A percentile compares a stretch with the other conserved stretches of the same genome.
phyloP scores from a whole-genome alignment of 2,888 invertebrate species.

The Eupithecia vulgata region DNA sequence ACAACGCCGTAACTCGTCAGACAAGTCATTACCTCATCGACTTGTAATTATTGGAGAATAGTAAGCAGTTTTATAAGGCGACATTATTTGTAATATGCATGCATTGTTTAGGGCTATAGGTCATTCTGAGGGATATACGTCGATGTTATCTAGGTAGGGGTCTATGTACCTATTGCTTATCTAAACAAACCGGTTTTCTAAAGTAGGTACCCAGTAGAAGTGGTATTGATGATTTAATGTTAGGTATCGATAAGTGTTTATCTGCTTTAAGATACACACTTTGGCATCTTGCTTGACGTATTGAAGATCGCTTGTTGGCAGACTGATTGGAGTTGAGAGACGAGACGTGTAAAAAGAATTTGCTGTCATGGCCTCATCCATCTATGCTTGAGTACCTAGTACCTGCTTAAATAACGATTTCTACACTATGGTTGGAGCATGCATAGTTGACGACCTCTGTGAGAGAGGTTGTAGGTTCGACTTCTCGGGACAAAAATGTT shows the following conservation, averaged over 20 bases:
- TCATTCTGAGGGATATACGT: background rate
- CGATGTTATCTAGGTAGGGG: background rate
- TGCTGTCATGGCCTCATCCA: too few species aligned
- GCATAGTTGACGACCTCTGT: too few species aligned
- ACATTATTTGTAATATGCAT: background rate
- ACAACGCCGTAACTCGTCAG: background rate
- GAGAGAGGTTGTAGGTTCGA: too few species aligned
- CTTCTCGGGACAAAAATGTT: too few species aligned
- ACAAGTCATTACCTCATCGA: slow-evolving; percentile 14
- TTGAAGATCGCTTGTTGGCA: background rate
- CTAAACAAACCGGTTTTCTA: background rate
- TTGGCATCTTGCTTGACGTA: background rate
- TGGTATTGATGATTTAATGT: background rate
- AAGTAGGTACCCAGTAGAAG: background rate
- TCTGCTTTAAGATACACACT: background rate
- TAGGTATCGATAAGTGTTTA: background rate
- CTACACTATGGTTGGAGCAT: too few species aligned
- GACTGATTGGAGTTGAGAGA: background rate
- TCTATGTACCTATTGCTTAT: background rate
- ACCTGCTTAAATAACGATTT: too few species aligned
- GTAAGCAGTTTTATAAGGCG: background rate
- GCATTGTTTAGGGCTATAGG: background rate
- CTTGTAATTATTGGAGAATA: background rate
- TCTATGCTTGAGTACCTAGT: too few species aligned
- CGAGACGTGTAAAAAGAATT: too few species aligned